Evolutionary conservation across 2,888 invertebrate genomes (phyloP), one percentile per base, ranked within the genome.

Genomic region (Drosophila stalkeri): DNA sequence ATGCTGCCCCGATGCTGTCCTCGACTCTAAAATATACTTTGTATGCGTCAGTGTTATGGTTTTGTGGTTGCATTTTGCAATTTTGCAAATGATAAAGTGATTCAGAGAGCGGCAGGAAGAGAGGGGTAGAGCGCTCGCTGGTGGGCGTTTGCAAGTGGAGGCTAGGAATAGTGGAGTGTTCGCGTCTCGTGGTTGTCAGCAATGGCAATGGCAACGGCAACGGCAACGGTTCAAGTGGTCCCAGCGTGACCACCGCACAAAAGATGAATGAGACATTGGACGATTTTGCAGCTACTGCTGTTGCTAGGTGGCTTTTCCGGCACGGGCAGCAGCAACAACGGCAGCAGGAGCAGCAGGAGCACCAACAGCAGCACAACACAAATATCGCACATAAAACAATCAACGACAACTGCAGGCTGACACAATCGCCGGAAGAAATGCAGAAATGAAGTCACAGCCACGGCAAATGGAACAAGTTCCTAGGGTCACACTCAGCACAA

Each of bases 301-400:
- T 18, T 37, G 46, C 20, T 35, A 60, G 37, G 18, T 47, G 61
- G 18, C 37, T 56, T 49, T 72, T 60, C 66, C 62, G 70, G 39
- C 64, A 52, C 64, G 27, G 55, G 41, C 61, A 61, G 55, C 11
- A 65, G 47, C 65, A 27, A 55, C 44, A 65, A 12, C 23, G 12
- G 5, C 18, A 51, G 14, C 49, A 31, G 8, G n/a, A n/a, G 11
- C 49, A 12, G 31, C 49, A 35, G 27, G 35, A 51, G 47, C 9
- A 47, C 12, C 31, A 33, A 33, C 49, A n/a, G 9, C n/a, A 60
- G 31, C 56, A 51, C 49, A 57, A 68, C 70, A 70, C 82, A 72
- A 84, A 81, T 74, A 77, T 80, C 90, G 84, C 82, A 89, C 90
- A 91, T 89, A 87, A 91, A 91, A 91, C 91, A 91, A 91, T 91